These are phyloP conservation scores for Chrysogorgia sp. DNA, from an alignment of 92 coral and sea anemone species.

Conservation along the genomic window DNA sequence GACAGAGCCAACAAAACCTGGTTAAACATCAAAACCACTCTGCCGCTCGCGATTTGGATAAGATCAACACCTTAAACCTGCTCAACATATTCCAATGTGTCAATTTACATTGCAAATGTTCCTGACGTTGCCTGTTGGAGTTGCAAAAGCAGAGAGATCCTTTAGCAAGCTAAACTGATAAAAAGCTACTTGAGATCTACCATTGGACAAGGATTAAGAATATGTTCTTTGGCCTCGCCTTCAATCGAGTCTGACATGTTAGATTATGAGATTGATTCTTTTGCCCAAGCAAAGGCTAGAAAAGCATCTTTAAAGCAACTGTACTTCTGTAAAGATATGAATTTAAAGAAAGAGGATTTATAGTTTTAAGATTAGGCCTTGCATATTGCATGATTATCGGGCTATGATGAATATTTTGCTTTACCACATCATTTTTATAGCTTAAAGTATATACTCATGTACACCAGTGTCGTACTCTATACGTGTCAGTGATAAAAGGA, in stretches of 20 bases:
- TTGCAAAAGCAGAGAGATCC: conserved; percentile 10
- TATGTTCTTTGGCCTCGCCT: conserved; percentile 1
- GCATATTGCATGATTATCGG: too few species aligned
- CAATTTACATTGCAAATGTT: not conserved
- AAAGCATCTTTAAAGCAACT: conserved; percentile 4
- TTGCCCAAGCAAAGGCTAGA: conserved; percentile 14
- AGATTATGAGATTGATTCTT: conserved; percentile 1
- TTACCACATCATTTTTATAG: too few species aligned
- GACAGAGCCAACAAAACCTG: conserved; percentile 8
- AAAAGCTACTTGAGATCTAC: conserved; percentile 3
- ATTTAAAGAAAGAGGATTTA: too few species aligned
- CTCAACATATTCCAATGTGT: not conserved
- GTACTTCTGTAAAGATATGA: too few species aligned
- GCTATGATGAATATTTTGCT: too few species aligned
- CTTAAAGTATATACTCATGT: too few species aligned
- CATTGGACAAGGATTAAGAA: not conserved
- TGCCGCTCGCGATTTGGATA: not conserved
- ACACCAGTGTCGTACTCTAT: too few species aligned
- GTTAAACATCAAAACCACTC: not conserved
- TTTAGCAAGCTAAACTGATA: conserved; percentile 18
- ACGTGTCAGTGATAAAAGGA: too few species aligned
- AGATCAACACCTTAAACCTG: conserved; percentile 2
- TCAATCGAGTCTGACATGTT: conserved; percentile 12
- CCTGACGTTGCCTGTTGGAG: conserved; percentile 10
- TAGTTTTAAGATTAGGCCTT: too few species aligned